These are phyloP conservation scores for Arctopsyche grandis DNA, from an alignment of 1,140 invertebrate species.

Conservation along the genomic window DNA sequence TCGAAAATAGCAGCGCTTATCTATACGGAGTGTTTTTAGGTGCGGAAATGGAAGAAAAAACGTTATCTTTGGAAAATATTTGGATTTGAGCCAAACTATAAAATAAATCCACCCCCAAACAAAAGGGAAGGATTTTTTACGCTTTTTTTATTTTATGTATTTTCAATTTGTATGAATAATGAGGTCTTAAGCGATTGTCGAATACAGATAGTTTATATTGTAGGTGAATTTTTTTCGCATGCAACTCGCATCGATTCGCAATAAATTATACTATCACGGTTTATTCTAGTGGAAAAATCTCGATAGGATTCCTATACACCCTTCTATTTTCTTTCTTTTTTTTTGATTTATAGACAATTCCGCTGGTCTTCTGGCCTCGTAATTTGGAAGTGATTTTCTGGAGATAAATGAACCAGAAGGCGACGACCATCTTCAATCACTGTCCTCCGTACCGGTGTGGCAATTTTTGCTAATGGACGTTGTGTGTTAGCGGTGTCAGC, in stretches of 20 bases:
- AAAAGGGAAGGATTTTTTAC: background rate
- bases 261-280: too few species aligned
- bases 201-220: background rate
- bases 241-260: too few species aligned
- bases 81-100: background rate
- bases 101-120: conserved; percentile 8
- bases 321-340: too few species aligned
- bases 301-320: too few species aligned
- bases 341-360: conserved; percentile 4
- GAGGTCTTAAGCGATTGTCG: background rate
- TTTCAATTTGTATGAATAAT: background rate
- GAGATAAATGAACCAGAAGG: conserved; percentile 3
- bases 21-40: too few species aligned
- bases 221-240: too few species aligned
- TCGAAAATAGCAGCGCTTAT: too few species aligned
- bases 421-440: background rate
- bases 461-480: conserved; percentile 22
- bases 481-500: background rate
- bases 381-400: background rate
- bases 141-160: background rate
- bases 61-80: background rate
- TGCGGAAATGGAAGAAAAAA: too few species aligned
- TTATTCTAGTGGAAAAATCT: too few species aligned
- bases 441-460: background rate
- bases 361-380: background rate